Evolutionary conservation across 2,113 vertebrate genomes (phyloP).

Genomic region (Chaetorhynchus papuensis): DNA sequence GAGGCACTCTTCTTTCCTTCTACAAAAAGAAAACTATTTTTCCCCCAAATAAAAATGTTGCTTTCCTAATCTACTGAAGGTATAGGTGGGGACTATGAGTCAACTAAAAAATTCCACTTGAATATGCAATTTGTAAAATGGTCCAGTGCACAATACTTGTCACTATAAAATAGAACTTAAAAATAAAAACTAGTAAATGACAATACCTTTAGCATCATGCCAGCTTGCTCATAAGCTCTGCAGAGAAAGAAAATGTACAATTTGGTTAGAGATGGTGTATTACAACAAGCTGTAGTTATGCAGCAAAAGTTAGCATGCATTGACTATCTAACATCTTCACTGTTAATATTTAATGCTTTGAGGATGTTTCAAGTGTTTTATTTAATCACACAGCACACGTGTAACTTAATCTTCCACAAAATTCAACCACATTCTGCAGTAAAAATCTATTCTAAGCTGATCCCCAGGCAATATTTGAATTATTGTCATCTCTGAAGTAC

Average conservation of each 20-base stretch:
- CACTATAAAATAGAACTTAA: not conserved
- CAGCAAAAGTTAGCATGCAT: not conserved
- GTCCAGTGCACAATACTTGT: not conserved
- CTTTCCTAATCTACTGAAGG: not conserved
- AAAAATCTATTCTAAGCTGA: not conserved
- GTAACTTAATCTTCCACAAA: not conserved
- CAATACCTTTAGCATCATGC: constrained; percentile 95
- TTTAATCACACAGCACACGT: not conserved
- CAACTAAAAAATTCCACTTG: not conserved
- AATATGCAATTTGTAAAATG: not conserved
- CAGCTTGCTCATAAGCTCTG: constrained; percentile 96
- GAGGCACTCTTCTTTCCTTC: not conserved
- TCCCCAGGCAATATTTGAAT: not conserved
- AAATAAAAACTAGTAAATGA: not conserved
- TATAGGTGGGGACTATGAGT: not conserved
- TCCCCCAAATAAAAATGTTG: rapidly evolving
- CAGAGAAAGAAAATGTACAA: constrained; percentile 14
- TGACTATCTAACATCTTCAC: not conserved
- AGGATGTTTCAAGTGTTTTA: not conserved
- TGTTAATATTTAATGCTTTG: not conserved
- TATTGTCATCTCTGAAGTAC: not conserved
- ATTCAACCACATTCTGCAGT: not conserved
- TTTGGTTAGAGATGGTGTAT: not conserved
- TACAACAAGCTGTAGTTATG: not conserved
- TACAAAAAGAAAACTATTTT: not conserved